Base-by-base conservation (phyloP, 2,888 invertebrate genomes). In the Magallana nippona region DNA sequence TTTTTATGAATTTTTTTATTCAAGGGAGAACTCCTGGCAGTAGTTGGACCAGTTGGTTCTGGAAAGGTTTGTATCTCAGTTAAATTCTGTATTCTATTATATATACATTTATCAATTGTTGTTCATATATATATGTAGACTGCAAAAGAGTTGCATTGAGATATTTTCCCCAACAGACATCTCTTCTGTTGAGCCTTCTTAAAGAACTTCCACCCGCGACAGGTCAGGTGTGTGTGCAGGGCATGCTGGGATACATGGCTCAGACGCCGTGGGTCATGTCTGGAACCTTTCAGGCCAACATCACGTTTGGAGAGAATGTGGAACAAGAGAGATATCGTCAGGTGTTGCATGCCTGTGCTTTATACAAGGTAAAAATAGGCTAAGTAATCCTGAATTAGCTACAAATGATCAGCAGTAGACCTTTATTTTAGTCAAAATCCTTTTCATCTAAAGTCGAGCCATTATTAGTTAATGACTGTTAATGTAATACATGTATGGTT, bases 21-120 rank as follows among this genome's bases (percentile, higher is more conserved):
- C 44, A 88, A 92, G 79, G 94, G 94, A 32, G 92, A 95, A 80
- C 94, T 96, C 82, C 96, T 97, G 89, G 97, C 97, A 2, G 95
- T 98, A 32, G 96, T 98, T 85, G 98, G 98, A 13, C 96, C 97
- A 0, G 98, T 98, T n/a, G 98, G 98, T 8, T 95, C 97, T 56
- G 98, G 98, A 92, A 98, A 97, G 95, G 95, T 95, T 91, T 85
- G 80, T 44, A 44, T 44, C 8, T 44, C 44, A 44, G 44, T 44
- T 44, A 0, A 44, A 8, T 5, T 8, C 10, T 8, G 44, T 44
- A 44, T 44, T 44, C 3, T 44, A 8, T 44, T 44, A 44, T 44
- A 44, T 44, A 44, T 44, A 44, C 5, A 8, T 44, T 44, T 44
- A 5, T 44, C 8, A 8, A 44, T 44, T 44, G 44, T 44, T 44